Evolutionary conservation across 2,113 vertebrate species (phyloP).

Genomic region (Charina bottae): DNA sequence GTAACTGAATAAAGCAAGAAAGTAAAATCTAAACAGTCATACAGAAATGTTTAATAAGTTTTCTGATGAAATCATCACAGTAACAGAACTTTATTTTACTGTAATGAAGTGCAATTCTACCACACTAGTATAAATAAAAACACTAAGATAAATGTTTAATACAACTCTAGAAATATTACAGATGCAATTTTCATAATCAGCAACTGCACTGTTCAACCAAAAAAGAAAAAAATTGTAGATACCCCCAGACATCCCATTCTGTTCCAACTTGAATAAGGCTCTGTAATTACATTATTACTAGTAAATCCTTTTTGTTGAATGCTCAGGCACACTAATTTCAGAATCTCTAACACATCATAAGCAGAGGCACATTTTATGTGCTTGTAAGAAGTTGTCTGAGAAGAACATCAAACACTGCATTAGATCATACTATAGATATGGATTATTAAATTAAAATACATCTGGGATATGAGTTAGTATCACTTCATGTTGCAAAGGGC

Average conservation of each 20-base stretch:
- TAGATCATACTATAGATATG: slow-evolving; percentile 28
- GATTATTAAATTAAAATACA: slow-evolving; percentile 42
- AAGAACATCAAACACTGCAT: slow-evolving; percentile 45
- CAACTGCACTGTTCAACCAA: slow-evolving; percentile 65
- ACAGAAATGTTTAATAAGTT: slow-evolving; percentile 79
- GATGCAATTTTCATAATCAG: slow-evolving; percentile 79
- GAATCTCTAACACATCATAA: slow-evolving; percentile 41
- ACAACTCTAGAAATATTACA: slow-evolving; percentile 85
- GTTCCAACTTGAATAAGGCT: slow-evolving; percentile 69
- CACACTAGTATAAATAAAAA: slow-evolving; percentile 92
- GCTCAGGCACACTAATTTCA: slow-evolving; percentile 60
- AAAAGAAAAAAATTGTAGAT: slow-evolving; percentile 62
- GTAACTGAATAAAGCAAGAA: slow-evolving; percentile 26
- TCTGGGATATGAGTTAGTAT: slow-evolving; percentile 25
- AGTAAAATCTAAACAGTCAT: slow-evolving; percentile 67
- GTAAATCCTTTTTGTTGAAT: slow-evolving; percentile 44
- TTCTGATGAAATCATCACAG: slow-evolving; percentile 89
- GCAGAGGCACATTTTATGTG: slow-evolving; percentile 42
- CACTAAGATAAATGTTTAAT: slow-evolving; percentile 84
- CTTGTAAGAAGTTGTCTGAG: slow-evolving; percentile 47
- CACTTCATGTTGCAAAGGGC: slow-evolving; percentile 23
- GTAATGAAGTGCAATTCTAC: slow-evolving; percentile 89
- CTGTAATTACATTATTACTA: slow-evolving; percentile 52
- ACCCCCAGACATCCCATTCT: slow-evolving; percentile 50
- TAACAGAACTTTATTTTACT: slow-evolving; percentile 80